phyloP scores from a whole-genome alignment of 2,113 vertebrate species.

The Saguinus imperator region DNA sequence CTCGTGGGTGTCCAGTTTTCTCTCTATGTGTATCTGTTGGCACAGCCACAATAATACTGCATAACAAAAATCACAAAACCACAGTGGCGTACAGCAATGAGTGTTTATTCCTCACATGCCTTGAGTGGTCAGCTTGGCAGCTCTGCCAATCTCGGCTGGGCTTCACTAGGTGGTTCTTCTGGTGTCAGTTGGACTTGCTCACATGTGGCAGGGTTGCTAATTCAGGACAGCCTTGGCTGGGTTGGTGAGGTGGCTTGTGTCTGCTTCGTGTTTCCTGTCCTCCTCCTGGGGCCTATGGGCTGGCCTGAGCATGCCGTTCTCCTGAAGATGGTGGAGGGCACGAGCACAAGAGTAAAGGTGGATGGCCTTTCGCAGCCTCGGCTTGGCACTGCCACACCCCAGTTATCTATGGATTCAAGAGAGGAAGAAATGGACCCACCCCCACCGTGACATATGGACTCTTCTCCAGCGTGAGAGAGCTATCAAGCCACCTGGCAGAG shows the following conservation, averaged over 20 bases:
- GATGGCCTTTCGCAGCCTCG: not conserved
- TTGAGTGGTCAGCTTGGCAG: not conserved
- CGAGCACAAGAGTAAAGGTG: accelerated
- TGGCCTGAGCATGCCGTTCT: not conserved
- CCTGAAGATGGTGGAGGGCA: accelerated
- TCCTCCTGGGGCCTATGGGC: not conserved
- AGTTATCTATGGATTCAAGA: not conserved
- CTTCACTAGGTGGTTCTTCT: not conserved
- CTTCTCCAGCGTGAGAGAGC: not conserved
- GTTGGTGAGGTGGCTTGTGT: not conserved
- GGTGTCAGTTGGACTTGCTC: not conserved
- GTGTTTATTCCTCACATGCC: accelerated
- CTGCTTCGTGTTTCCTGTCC: not conserved
- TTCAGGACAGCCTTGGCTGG: no score
- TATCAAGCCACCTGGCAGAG: not conserved
- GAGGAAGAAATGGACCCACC: not conserved
- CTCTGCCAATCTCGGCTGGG: not conserved
- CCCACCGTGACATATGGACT: not conserved
- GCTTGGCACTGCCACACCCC: not conserved
- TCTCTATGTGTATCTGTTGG: not conserved
- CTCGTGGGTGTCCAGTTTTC: not conserved
- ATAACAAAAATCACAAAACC: not conserved
- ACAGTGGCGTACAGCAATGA: not conserved
- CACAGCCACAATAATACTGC: not conserved
- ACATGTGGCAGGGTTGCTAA: not conserved